A percentile compares a stretch with the other conserved stretches of the same genome.
Conservation (phyloP, 2,888 invertebrate genomes). For the Agonopterix arenella region DNA sequence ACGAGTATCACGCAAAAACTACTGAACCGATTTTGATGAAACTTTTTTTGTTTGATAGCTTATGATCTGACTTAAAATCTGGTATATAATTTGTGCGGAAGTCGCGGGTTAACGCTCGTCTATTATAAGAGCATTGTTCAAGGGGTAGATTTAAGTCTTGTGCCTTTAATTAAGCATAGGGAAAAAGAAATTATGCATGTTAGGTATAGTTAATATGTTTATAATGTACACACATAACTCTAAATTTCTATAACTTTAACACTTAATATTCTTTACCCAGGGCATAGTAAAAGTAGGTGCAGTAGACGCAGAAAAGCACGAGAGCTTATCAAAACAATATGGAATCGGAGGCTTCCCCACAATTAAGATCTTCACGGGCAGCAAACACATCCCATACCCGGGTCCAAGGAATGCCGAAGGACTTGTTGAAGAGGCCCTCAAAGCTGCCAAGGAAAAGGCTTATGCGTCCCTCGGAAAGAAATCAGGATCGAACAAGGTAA, state of each 20-base stretch:
- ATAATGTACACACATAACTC: constrained; percentile 8
- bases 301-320: constrained; percentile 94
- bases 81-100: no score
- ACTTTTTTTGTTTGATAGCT: no score
- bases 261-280: constrained; percentile 51
- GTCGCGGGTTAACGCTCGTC: no score
- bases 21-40: no score
- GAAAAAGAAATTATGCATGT: no score
- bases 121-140: no score
- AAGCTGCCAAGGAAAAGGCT: constrained; percentile 85
- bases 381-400: constrained; percentile 92
- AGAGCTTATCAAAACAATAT: constrained; percentile 86
- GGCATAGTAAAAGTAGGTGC: constrained; percentile 96
- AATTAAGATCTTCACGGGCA: constrained; percentile 93
- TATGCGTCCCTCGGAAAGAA: constrained; percentile 82
- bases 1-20: no score
- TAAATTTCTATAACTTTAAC: not conserved
- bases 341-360: constrained; percentile 96
- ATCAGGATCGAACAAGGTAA: constrained; percentile 63
- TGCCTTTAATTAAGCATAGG: no score
- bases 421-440: constrained; percentile 90
- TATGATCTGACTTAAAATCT: no score
- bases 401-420: constrained; percentile 91
- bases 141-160: no score
- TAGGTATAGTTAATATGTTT: no score